A percentile compares a stretch with the other conserved stretches of the same genome.
Evolutionary conservation across 1,140 invertebrate genomes (phyloP).

Genomic region (Drosophila nasuta): DNA sequence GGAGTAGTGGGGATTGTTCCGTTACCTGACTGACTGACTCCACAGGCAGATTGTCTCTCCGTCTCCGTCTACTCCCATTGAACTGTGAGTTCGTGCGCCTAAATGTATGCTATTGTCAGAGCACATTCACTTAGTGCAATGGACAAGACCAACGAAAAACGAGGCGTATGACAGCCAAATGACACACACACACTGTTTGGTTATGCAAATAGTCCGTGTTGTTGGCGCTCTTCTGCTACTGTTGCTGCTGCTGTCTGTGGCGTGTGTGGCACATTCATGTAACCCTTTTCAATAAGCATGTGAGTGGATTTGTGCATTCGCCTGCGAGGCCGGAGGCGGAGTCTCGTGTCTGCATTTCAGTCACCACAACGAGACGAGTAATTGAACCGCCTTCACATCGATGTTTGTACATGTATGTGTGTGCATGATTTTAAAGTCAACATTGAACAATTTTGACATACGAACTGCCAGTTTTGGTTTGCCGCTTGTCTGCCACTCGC

Average conservation of each 20-base stretch:
- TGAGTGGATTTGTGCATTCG: constrained; percentile 11
- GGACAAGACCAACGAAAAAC: constrained; percentile 55
- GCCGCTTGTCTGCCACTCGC: constrained; percentile 57
- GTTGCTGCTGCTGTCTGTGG: constrained; percentile 45
- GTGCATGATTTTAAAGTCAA: constrained; percentile 73
- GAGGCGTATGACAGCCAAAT: constrained; percentile 47
- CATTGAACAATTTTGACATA: constrained; percentile 70
- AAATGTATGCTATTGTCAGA: constrained; percentile 67
- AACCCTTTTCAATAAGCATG: constrained; percentile 68
- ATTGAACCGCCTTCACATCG: constrained; percentile 57
- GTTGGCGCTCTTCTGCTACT: not conserved
- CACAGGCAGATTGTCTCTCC: constrained; percentile 30
- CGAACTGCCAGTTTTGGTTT: constrained; percentile 78
- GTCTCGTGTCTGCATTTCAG: constrained; percentile 36
- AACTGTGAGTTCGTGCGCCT: constrained; percentile 45
- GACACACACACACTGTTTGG: constrained; percentile 11
- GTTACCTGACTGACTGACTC: constrained; percentile 34
- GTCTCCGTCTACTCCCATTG: not conserved
- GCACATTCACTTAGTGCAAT: constrained; percentile 76
- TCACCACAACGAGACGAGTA: constrained; percentile 54
- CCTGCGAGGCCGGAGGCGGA: not conserved
- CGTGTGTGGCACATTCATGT: constrained; percentile 66
- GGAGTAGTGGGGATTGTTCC: not conserved
- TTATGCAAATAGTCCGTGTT: constrained; percentile 43
- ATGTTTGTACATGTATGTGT: constrained; percentile 28